Conservation (phyloP, 2,888 invertebrate genomes). For the Drosophila antonietae region DNA sequence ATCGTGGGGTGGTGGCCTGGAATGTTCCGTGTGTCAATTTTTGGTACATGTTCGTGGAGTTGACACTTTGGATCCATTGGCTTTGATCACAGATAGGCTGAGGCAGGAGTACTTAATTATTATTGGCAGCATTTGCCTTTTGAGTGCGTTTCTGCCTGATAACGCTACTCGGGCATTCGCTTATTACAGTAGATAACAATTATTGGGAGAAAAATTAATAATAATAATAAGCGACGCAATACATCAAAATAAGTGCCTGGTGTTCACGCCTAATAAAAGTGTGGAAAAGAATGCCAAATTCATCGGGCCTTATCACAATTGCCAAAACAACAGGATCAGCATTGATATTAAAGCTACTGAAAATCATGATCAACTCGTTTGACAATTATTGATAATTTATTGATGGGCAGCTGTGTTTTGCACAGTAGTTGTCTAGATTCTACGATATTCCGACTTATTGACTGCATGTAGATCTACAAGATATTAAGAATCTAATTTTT, state of each 20-base stretch:
- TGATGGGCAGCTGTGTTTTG: background rate
- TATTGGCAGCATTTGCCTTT: conserved; percentile 62
- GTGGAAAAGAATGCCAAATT: background rate
- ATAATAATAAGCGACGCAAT: conserved; percentile 13
- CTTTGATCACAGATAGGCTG: conserved; percentile 57
- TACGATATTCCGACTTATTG: background rate
- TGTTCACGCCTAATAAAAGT: conserved; percentile 6
- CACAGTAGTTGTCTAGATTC: background rate
- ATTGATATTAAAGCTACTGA: background rate
- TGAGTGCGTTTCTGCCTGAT: conserved; percentile 49
- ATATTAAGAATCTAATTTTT: too few species aligned
- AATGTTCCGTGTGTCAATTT: conserved; percentile 11
- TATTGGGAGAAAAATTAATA: conserved; percentile 22
- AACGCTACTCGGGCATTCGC: conserved; percentile 40
- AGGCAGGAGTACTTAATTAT: conserved; percentile 63
- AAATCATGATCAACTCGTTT: background rate
- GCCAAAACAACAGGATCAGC: background rate
- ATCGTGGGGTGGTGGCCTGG: background rate
- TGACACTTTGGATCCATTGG: conserved; percentile 17
- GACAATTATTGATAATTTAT: background rate
- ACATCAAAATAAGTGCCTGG: conserved; percentile 9
- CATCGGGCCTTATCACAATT: background rate
- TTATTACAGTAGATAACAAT: conserved; percentile 47
- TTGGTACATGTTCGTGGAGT: conserved; percentile 27
- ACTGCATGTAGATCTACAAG: background rate